These are phyloP conservation scores for Odocoileus virginianus DNA, from an alignment of 2,113 vertebrate species.

Conservation along the genomic window DNA sequence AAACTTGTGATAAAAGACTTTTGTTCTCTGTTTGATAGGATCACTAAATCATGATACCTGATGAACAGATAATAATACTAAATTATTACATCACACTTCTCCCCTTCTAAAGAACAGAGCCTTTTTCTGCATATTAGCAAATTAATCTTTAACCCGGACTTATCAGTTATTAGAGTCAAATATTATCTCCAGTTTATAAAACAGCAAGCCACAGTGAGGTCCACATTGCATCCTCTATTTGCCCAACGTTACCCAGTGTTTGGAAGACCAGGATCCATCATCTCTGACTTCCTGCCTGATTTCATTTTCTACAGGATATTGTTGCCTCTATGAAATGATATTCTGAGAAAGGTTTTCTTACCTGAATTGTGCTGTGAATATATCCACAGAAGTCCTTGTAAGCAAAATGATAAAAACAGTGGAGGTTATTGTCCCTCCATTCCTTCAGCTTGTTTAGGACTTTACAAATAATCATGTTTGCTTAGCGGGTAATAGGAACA, in stretches of 20 bases:
- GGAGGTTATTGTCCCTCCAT: background rate
- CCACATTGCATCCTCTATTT: background rate
- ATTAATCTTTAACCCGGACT: background rate
- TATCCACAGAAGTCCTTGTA: background rate
- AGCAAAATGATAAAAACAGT: conserved; percentile 21
- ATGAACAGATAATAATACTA: background rate
- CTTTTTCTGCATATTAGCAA: background rate
- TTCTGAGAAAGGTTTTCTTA: conserved; percentile 13
- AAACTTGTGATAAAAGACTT: background rate
- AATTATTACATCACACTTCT: background rate
- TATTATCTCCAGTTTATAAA: background rate
- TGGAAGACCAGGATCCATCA: background rate
- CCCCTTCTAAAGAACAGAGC: background rate
- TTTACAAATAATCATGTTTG: background rate
- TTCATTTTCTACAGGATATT: conserved; percentile 2
- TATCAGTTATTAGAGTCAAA: background rate
- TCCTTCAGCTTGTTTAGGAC: background rate
- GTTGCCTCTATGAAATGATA: conserved; percentile 9
- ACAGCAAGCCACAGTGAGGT: background rate
- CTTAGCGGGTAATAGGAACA: background rate
- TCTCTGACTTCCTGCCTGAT: background rate
- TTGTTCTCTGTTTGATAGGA: background rate
- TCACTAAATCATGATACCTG: background rate
- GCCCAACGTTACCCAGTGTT: background rate
- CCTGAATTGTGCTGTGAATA: background rate